Conservation (phyloP, 2,888 invertebrate species). For the Macropis europaea region DNA sequence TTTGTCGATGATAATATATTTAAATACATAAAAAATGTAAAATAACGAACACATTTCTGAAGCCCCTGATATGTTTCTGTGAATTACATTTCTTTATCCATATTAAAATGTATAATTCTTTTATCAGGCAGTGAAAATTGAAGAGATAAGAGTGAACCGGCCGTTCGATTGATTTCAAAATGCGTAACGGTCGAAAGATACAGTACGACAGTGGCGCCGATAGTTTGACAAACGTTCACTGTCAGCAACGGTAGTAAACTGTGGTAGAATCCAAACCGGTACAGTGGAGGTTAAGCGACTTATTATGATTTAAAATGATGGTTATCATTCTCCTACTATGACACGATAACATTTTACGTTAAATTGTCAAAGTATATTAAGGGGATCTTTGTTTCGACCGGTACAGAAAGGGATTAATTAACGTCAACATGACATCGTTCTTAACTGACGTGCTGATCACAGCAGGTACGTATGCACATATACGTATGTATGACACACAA, state of each 20-base stretch:
- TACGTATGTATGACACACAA: neutral
- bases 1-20: too few species aligned
- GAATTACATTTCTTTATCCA: too few species aligned
- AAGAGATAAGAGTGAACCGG: too few species aligned
- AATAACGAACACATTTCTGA: too few species aligned
- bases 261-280: neutral
- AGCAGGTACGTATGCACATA: constrained; percentile 60
- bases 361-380: neutral
- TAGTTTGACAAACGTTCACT: neutral
- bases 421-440: constrained; percentile 69
- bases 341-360: neutral
- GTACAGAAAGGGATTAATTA: neutral
- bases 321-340: neutral
- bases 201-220: neutral
- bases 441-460: constrained; percentile 67
- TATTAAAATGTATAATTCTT: too few species aligned
- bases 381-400: neutral
- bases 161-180: neutral
- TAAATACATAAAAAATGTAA: too few species aligned
- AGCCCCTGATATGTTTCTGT: too few species aligned
- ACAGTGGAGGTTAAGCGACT: constrained; percentile 1
- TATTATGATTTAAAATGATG: neutral
- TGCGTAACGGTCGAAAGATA: neutral
- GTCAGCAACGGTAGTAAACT: neutral
- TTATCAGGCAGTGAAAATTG: too few species aligned